Evolutionary conservation across 2,888 invertebrate species (phyloP), one percentile per base, ranked within the genome.

Genomic region (Oscheius sp.): DNA sequence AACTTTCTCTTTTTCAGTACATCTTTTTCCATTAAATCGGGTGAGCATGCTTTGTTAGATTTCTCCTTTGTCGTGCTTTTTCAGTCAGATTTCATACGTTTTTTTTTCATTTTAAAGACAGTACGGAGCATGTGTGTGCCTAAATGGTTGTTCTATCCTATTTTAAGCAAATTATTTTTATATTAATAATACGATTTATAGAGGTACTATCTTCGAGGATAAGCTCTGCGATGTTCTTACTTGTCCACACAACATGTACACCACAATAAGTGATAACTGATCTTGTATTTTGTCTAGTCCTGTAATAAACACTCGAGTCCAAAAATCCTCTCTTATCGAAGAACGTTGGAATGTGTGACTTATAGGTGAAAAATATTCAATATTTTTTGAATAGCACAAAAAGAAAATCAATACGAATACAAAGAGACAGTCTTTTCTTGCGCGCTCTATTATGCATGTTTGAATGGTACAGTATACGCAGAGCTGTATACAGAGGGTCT

Each of bases 141-240:
- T n/a, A n/a, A n/a, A n/a, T n/a, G n/a, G n/a, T n/a, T n/a, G n/a
- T n/a, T n/a, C n/a, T n/a, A n/a, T n/a, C n/a, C n/a, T n/a, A n/a
- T n/a, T n/a, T n/a, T n/a, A n/a, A n/a, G n/a, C n/a, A n/a, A n/a
- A n/a, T n/a, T 39, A 6, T 25, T 37, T 57, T 20, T 25, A 12
- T n/a, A 37, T 37, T 61, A 27, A 58, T 58, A n/a, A 12, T 23
- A 15, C 15, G 4, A 42, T 61, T 61, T 61, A 15, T 45, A 61
- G 61, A 61, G 45, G 45, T 61, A 61, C 42, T 61, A 27, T 31
- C 45, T 61, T 27, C 61, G 61, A 17, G 61, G 61, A 12, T 61
- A 29, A 61, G 27, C 17, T 25, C 20, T 34, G 34, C n/a, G 34
- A 17, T 42, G n/a, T 37, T 17, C 12, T 42, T 42, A 3, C 42